Conservation (phyloP, 2,113 vertebrate genomes). For the Eulemur macaco region DNA sequence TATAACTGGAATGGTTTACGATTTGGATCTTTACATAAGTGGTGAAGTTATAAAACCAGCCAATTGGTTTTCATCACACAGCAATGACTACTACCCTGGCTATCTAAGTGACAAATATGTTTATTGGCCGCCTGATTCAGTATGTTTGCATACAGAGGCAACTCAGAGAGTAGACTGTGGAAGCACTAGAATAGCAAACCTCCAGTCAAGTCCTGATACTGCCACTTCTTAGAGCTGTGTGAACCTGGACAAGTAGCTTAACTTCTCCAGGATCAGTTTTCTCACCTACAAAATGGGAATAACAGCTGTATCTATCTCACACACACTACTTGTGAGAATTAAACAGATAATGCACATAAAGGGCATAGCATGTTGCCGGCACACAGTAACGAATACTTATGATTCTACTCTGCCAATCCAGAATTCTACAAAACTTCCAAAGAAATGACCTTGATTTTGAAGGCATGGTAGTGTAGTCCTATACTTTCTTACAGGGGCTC, state of each 20-base stretch:
- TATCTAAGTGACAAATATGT: background rate
- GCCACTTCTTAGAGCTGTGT: background rate
- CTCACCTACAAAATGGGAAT: background rate
- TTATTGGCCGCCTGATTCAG: background rate
- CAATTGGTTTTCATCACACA: background rate
- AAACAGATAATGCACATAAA: background rate
- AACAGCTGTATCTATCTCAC: background rate
- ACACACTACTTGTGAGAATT: background rate
- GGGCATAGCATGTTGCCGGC: background rate
- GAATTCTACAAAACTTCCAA: background rate
- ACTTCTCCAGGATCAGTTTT: background rate
- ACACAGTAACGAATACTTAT: background rate
- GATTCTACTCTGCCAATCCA: background rate
- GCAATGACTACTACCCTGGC: background rate
- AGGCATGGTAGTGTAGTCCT: background rate
- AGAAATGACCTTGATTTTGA: background rate
- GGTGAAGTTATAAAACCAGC: background rate
- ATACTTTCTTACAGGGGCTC: background rate
- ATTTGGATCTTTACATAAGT: background rate
- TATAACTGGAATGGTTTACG: background rate
- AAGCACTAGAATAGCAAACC: background rate
- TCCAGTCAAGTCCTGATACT: background rate
- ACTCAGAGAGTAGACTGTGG: background rate
- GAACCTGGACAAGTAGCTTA: fast-evolving
- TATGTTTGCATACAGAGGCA: background rate